Conservation (phyloP, 2,888 invertebrate genomes). For the Subacronicta megacephala region DNA sequence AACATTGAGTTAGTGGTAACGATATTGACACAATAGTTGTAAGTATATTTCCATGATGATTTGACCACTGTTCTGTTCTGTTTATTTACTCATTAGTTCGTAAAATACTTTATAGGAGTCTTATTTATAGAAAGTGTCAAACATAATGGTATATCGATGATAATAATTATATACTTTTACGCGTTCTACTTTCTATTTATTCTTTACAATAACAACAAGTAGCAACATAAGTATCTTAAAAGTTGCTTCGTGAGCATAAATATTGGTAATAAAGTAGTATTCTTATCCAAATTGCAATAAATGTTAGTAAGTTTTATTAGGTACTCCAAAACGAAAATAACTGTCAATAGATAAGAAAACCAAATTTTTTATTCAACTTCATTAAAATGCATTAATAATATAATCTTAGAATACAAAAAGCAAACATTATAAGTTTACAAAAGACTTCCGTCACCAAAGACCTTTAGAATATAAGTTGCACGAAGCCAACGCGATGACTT, state of each 20-base stretch:
- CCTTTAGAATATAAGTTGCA: constrained; percentile 24
- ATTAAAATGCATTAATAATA: too few species aligned
- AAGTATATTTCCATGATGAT: constrained; percentile 29
- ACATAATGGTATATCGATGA: not conserved
- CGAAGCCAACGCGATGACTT: constrained; percentile 29
- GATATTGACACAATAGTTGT: constrained; percentile 17
- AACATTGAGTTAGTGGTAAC: constrained; percentile 32
- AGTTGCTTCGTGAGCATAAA: too few species aligned
- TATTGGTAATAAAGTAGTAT: too few species aligned
- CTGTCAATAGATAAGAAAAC: too few species aligned
- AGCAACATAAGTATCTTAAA: too few species aligned
- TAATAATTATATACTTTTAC: not conserved
- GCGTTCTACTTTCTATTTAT: too few species aligned
- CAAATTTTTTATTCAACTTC: too few species aligned
- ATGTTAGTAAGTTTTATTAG: too few species aligned
- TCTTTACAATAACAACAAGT: too few species aligned
- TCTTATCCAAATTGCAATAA: too few species aligned
- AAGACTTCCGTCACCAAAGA: constrained; percentile 13
- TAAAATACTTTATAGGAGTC: not conserved
- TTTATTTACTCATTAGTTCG: not conserved
- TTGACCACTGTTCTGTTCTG: constrained; percentile 3
- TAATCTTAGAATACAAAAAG: too few species aligned
- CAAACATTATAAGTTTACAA: not conserved
- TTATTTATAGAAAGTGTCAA: not conserved
- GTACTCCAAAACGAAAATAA: too few species aligned